Evolutionary conservation across 2,113 vertebrate genomes (phyloP), one percentile per base, ranked within the genome.

Genomic region (Bubalus kerabau): DNA sequence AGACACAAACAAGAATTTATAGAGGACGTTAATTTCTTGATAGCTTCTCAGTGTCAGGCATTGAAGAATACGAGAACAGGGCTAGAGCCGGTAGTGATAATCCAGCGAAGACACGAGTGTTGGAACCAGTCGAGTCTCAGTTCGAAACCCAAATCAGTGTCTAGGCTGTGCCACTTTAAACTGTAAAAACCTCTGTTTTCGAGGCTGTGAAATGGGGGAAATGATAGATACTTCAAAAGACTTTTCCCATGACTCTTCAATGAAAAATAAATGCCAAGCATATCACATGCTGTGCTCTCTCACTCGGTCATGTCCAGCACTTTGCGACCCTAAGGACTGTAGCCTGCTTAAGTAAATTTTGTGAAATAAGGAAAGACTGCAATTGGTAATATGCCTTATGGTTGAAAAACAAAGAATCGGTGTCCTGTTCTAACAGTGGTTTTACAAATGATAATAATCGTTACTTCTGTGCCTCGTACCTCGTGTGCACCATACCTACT

Each of bases 1-100:
- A 94, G 95, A 95, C 83, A 82, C n/a, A 81, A 86, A 98, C 95
- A 71, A 90, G 89, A 91, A 98, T 97, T 74, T 80, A 97, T 76
- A 43, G 96, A 46, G 71, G 83, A 14, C 48, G 32, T 62, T 97
- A 93, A 96, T 97, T 97, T 96, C 83, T 88, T 83, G 78, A 81
- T 81, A 50, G 94, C 88, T 71, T 76, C 86, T 80, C 21, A 4
- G 30, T 74, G n/a, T 83, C 89, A 23, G 6, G 3, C 78, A 19
- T 26, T 67, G 48, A 52, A 15, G 62, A 40, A 6, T 21, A 5
- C 5, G n/a, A 48, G 0, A 3, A 10, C 24, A n/a, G 46, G 7
- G 50, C 30, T 21, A 7, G 12, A 11, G 46, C 1, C 0, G 14
- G 16, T 14, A 5, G 28, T n/a, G 78, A 28, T 7, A 6, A 40